These are phyloP conservation scores for Eospalax fontanierii DNA, from an alignment of 2,797 vertebrate genomes.

Conservation along the genomic window DNA sequence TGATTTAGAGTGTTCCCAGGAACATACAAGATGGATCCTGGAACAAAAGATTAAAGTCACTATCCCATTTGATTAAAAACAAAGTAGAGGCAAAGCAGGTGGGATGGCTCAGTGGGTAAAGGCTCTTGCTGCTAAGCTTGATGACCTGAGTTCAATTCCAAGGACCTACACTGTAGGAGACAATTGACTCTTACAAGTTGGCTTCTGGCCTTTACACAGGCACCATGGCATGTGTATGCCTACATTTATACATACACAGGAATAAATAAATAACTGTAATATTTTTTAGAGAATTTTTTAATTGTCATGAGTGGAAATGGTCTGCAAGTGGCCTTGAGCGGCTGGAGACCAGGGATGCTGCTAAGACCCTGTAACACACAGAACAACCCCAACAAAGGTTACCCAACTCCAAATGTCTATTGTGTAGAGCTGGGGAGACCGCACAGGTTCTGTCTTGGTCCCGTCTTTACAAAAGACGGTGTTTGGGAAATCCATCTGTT, in stretches of 20 bases:
- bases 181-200: too few species aligned
- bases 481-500: neutral
- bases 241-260: neutral
- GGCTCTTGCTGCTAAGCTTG: neutral
- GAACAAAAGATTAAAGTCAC: constrained; percentile 9
- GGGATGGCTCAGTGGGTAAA: neutral
- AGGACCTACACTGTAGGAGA: neutral
- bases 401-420: neutral
- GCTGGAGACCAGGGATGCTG: neutral
- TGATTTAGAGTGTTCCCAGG: neutral
- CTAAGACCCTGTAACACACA: neutral
- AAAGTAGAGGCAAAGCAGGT: neutral
- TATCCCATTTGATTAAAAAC: neutral
- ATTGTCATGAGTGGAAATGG: neutral
- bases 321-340: neutral
- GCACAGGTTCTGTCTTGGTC: neutral
- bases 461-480: neutral
- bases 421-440: neutral
- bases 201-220: neutral
- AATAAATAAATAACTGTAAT: neutral
- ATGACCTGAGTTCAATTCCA: neutral
- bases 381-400: neutral
- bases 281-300: neutral
- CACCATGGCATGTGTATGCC: neutral
- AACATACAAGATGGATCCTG: neutral